phyloP scores from a whole-genome alignment of 2,113 vertebrate genomes.

The Thalassarche chlororhynchos region DNA sequence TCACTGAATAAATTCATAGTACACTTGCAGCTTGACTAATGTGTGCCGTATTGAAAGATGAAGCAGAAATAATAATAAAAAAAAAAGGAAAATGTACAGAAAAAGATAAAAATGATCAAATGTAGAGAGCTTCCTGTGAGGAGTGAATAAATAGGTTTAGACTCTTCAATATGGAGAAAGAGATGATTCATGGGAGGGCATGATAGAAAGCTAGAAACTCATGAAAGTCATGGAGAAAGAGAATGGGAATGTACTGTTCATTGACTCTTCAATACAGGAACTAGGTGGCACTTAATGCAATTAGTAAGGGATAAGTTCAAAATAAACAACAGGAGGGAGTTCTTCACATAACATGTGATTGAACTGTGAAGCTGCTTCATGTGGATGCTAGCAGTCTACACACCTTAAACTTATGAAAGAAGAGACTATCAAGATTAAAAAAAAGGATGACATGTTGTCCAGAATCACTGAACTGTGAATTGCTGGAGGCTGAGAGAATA shows the following conservation, averaged over 20 bases:
- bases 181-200: background rate
- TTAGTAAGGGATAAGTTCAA: background rate
- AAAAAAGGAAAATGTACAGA: background rate
- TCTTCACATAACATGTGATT: background rate
- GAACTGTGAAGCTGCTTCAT: background rate
- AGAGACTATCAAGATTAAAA: background rate
- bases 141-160: background rate
- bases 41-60: background rate
- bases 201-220: background rate
- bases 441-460: fast-evolving
- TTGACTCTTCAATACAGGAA: background rate
- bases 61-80: background rate
- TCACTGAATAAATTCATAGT: background rate
- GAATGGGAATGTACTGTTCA: background rate
- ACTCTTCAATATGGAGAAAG: background rate
- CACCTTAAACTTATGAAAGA: background rate
- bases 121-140: background rate
- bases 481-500: background rate
- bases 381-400: background rate
- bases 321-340: background rate
- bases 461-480: background rate
- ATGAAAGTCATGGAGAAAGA: background rate
- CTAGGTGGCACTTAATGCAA: background rate
- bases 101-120: background rate
- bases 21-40: background rate